Conservation (phyloP, 2,888 invertebrate species). For the Phortica magna region DNA sequence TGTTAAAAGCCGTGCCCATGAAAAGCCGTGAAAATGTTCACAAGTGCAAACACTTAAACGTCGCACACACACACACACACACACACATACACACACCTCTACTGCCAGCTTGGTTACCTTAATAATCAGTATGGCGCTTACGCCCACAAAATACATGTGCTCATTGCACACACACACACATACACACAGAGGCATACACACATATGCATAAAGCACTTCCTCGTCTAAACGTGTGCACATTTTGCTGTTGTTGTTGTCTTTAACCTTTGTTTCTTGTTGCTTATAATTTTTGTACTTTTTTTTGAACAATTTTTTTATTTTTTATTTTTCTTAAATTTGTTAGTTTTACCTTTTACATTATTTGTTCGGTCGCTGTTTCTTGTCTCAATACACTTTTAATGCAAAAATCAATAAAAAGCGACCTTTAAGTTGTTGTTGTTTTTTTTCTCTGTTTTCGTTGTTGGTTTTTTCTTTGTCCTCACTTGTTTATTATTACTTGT, state of each 20-base stretch:
- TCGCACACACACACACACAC: too few relatives aligned
- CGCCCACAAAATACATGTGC: too few relatives aligned
- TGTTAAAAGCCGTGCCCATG: too few relatives aligned
- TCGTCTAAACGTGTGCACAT: too few relatives aligned
- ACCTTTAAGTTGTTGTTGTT: constrained; percentile 28
- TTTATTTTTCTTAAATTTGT: not conserved
- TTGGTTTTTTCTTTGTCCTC: constrained; percentile 3
- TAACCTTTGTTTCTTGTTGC: not conserved
- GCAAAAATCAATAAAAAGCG: constrained; percentile 58
- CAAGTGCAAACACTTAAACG: too few relatives aligned
- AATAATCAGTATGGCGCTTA: too few relatives aligned
- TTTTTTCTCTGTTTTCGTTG: not conserved
- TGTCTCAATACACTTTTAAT: constrained; percentile 49
- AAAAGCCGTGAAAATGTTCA: too few relatives aligned
- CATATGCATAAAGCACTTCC: too few relatives aligned
- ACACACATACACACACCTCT: too few relatives aligned
- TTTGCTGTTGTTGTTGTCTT: not conserved
- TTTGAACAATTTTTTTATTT: not conserved
- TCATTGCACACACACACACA: too few relatives aligned
- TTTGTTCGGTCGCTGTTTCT: not conserved
- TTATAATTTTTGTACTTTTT: not conserved
- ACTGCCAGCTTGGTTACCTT: too few relatives aligned
- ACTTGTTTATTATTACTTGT: constrained; percentile 13
- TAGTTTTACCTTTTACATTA: not conserved
- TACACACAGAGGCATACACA: too few relatives aligned